These are phyloP conservation scores for Limnephilus marmoratus DNA, from an alignment of 2,888 invertebrate genomes.

Conservation along the genomic window DNA sequence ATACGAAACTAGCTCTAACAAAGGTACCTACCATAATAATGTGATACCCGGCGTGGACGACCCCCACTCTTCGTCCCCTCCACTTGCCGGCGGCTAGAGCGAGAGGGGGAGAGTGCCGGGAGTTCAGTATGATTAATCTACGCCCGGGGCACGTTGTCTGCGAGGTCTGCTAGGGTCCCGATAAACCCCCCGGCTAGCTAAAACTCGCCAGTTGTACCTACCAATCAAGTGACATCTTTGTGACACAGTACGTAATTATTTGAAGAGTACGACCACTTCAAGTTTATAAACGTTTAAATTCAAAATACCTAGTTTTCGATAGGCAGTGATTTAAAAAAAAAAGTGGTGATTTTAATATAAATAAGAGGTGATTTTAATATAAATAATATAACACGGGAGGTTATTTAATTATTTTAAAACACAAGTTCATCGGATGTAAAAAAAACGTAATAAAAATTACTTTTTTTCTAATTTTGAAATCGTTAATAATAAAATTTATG, in stretches of 20 bases:
- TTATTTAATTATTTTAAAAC: background rate
- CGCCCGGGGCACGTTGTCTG: conserved; percentile 50
- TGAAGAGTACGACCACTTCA: background rate
- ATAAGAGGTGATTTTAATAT: background rate
- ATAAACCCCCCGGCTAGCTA: background rate
- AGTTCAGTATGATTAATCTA: conserved; percentile 55
- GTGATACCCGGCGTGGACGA: background rate
- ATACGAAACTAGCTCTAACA: background rate
- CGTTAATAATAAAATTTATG: too few relatives aligned
- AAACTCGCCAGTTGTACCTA: background rate
- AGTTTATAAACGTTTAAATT: background rate
- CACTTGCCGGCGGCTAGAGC: background rate
- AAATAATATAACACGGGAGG: background rate
- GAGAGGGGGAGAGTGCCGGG: conserved; percentile 25
- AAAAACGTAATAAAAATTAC: too few relatives aligned
- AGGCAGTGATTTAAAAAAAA: background rate
- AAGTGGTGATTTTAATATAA: background rate
- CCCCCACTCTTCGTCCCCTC: conserved; percentile 27
- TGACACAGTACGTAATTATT: conserved; percentile 6
- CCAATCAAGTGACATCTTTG: conserved; percentile 42
- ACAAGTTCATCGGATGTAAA: background rate
- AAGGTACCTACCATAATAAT: background rate
- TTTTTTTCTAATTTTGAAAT: too few relatives aligned
- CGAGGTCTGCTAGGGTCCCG: conserved; percentile 31
- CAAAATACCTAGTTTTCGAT: background rate